Evolutionary conservation across 2,888 invertebrate genomes (phyloP).

Genomic region (Netelia melanura): DNA sequence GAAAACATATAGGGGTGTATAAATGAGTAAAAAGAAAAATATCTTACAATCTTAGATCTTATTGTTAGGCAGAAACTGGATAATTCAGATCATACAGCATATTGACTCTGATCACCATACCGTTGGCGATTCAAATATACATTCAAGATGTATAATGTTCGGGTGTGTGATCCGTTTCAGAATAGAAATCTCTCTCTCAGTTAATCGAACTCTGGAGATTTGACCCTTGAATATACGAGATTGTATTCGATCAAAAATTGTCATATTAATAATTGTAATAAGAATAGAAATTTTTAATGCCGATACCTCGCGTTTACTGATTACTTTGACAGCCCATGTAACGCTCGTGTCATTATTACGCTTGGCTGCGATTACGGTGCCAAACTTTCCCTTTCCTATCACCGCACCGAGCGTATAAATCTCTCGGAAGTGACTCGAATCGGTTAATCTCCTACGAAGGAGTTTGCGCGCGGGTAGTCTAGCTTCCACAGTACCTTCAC

Average conservation of each 20-base stretch:
- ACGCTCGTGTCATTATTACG: constrained; percentile 78
- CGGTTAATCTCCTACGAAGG: constrained; percentile 81
- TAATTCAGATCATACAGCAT: background rate
- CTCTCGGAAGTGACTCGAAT: constrained; percentile 79
- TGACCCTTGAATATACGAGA: constrained; percentile 63
- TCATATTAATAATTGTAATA: constrained; percentile 1
- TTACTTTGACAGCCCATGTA: constrained; percentile 85
- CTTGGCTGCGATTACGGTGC: constrained; percentile 82
- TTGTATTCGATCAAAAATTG: background rate
- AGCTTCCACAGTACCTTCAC: constrained; percentile 32
- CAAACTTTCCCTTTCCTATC: constrained; percentile 84
- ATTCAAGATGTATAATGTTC: constrained; percentile 86
- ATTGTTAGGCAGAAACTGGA: background rate
- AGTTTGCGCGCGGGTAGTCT: constrained; percentile 78
- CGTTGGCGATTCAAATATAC: constrained; percentile 86
- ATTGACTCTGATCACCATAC: constrained; percentile 33
- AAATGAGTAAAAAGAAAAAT: background rate
- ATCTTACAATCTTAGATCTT: background rate
- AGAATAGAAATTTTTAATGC: constrained; percentile 17
- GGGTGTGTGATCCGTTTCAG: constrained; percentile 87
- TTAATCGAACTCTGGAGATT: constrained; percentile 79
- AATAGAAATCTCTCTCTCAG: constrained; percentile 86
- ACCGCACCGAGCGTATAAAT: constrained; percentile 82
- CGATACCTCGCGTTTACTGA: constrained; percentile 81
- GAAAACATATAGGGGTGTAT: background rate